phyloP scores from a whole-genome alignment of 2,113 vertebrate species.

The Megaceryle maxima region DNA sequence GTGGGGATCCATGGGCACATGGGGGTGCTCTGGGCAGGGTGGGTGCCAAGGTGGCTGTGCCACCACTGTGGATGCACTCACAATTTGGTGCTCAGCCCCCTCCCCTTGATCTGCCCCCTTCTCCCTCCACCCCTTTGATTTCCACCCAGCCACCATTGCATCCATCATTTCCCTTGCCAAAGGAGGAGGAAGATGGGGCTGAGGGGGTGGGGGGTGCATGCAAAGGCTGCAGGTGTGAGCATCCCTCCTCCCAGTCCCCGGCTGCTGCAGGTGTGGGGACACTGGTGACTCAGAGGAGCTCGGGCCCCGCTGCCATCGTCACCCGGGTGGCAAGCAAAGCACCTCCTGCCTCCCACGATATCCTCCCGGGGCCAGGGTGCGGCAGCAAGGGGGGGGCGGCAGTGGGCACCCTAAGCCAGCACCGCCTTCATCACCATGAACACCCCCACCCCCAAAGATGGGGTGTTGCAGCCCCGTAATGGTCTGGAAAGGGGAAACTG shows the following conservation, averaged over 20 bases:
- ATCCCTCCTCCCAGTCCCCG: not conserved
- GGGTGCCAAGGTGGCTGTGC: not conserved
- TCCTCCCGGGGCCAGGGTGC: not conserved
- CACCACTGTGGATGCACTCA: not conserved
- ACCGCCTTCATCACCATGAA: not conserved
- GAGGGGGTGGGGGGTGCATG: not conserved
- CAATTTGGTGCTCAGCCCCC: not conserved
- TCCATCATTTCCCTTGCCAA: not conserved
- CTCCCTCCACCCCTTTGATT: not conserved
- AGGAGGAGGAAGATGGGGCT: not conserved
- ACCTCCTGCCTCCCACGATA: not conserved
- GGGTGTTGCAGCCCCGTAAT: not conserved
- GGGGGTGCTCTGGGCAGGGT: not conserved
- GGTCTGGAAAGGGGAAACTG: not conserved
- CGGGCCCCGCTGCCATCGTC: not conserved
- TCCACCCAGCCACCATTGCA: no score
- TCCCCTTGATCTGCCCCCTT: not conserved
- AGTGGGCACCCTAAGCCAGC: not conserved
- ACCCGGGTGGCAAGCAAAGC: not conserved
- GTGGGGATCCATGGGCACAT: not conserved
- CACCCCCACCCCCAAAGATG: accelerated
- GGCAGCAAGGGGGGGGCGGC: no score
- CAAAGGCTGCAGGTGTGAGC: not conserved
- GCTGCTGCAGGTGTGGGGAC: slow-evolving; percentile 8
- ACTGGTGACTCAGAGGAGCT: not conserved